Percentiles rank a stretch among this genome's conserved stretches.
Conservation (phyloP, 2,888 invertebrate genomes). For the Creontiades dilutus region DNA sequence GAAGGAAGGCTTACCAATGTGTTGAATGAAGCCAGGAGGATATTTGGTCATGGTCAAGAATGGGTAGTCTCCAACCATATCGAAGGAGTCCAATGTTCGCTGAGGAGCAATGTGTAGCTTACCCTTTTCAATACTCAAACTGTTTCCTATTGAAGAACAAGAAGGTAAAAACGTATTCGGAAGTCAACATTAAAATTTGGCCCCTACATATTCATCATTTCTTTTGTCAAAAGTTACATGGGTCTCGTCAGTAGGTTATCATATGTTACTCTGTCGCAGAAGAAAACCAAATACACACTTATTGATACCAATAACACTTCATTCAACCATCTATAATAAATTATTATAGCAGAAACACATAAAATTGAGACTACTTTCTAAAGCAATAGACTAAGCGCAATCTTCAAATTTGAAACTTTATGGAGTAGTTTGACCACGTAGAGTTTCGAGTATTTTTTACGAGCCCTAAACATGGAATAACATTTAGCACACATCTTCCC, state of each 20-base stretch:
- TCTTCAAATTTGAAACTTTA: constrained; percentile 1
- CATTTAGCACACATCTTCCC: constrained; percentile 37
- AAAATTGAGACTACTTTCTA: constrained; percentile 36
- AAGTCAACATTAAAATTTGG: too few species aligned
- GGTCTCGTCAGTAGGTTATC: background rate
- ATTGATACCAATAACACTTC: background rate
- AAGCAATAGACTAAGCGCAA: constrained; percentile 43
- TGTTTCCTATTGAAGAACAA: constrained; percentile 82
- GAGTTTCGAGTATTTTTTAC: constrained; percentile 10
- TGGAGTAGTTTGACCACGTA: background rate
- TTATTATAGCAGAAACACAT: background rate
- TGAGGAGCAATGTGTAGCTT: constrained; percentile 65
- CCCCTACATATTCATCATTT: background rate
- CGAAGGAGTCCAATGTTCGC: constrained; percentile 77
- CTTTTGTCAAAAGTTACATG: background rate
- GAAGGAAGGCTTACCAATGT: constrained; percentile 85
- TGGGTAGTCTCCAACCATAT: constrained; percentile 86
- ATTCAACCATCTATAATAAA: background rate
- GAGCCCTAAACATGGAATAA: constrained; percentile 6
- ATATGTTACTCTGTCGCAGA: background rate
- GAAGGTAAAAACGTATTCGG: too few species aligned
- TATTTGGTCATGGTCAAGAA: constrained; percentile 95
- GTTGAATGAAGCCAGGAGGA: constrained; percentile 92
- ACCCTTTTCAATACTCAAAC: constrained; percentile 79
- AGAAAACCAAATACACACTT: background rate